Evolutionary conservation across 2,113 vertebrate species (phyloP).

Genomic region (Urocitellus parryii): DNA sequence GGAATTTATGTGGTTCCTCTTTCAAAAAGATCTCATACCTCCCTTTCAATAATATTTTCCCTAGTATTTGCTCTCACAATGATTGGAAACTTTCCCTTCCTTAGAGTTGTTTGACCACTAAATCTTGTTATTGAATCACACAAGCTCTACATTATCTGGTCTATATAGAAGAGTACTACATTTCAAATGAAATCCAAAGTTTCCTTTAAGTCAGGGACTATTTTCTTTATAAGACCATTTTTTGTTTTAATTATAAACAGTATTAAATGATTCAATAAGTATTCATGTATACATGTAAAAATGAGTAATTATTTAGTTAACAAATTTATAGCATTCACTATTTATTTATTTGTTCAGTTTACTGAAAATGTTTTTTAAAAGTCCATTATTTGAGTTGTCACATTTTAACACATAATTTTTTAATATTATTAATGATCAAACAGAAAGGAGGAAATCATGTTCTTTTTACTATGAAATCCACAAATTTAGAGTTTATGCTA

Average conservation of each 20-base stretch:
- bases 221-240: background rate
- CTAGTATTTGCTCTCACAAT: background rate
- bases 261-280: background rate
- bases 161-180: background rate
- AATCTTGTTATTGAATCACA: background rate
- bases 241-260: background rate
- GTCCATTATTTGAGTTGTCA: background rate
- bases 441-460: background rate
- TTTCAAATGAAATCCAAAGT: background rate
- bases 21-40: background rate
- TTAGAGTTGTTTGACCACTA: background rate
- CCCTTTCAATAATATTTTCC: background rate
- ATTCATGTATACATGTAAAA: background rate
- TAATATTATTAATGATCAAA: background rate
- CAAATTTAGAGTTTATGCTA: background rate
- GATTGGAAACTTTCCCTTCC: background rate
- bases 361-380: background rate
- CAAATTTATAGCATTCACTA: background rate
- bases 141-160: background rate
- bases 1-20: background rate
- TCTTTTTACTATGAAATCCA: background rate
- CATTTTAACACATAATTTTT: background rate
- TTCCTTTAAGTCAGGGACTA: background rate
- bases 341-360: background rate
- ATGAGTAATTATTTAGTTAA: slow-evolving; percentile 22